Percentiles rank a stretch among this genome's conserved stretches.
These are phyloP conservation scores for Diarsia brunnea DNA, from an alignment of 2,888 invertebrate genomes.

Conservation along the genomic window DNA sequence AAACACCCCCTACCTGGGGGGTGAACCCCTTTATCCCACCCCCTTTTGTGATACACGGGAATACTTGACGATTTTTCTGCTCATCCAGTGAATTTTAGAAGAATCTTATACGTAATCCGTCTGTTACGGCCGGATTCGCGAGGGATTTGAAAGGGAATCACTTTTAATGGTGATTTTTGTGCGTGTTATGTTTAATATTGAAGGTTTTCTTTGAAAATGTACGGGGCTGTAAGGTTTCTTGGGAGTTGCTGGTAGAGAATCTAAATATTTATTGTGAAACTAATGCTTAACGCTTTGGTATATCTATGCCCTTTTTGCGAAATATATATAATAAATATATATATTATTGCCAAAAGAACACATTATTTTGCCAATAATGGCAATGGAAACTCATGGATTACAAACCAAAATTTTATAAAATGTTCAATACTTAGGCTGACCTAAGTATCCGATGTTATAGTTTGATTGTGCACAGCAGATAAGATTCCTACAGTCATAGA, in stretches of 20 bases:
- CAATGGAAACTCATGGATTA: too few species aligned
- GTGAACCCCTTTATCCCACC: slow-evolving; percentile 63
- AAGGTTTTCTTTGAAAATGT: slow-evolving; percentile 1
- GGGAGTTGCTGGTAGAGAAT: neutral
- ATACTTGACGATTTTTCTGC: slow-evolving; percentile 74
- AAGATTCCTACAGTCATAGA: neutral
- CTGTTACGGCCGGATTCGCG: slow-evolving; percentile 58
- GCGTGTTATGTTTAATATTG: slow-evolving; percentile 12
- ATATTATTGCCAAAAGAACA: too few species aligned
- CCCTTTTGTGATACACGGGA: slow-evolving; percentile 70
- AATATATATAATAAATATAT: too few species aligned
- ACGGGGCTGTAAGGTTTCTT: neutral
- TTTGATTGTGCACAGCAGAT: too few species aligned
- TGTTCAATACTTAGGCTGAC: too few species aligned
- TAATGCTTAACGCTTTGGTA: too few species aligned
- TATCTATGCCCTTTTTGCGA: too few species aligned
- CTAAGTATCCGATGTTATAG: too few species aligned
- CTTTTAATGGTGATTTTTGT: slow-evolving; percentile 48
- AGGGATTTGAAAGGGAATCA: slow-evolving; percentile 58
- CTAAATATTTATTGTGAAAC: neutral
- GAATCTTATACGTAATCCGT: slow-evolving; percentile 70
- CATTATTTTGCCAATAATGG: neutral
- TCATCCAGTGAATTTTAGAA: slow-evolving; percentile 66
- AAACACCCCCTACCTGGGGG: slow-evolving; percentile 62
- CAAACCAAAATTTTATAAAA: too few species aligned